phyloP scores from a whole-genome alignment of 2,888 invertebrate species.

The Cephus nigrinus region DNA sequence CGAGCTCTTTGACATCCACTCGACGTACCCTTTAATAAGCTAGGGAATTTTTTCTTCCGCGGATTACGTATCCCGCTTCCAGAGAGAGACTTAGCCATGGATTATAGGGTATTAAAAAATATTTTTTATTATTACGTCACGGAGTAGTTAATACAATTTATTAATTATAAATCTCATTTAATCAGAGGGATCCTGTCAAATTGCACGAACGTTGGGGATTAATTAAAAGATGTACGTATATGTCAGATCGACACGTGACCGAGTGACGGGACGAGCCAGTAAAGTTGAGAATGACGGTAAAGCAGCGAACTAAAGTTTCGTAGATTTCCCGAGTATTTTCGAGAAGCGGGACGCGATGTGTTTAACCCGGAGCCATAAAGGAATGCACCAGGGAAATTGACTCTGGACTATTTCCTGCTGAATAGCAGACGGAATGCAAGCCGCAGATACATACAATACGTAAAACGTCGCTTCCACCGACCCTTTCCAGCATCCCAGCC shows the following conservation, averaged over 20 bases:
- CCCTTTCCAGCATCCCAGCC: background rate
- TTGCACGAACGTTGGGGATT: background rate
- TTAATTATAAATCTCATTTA: no score
- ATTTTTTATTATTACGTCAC: no score
- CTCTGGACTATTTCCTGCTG: conserved; percentile 30
- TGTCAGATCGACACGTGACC: background rate
- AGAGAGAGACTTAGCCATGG: no score
- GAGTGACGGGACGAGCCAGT: background rate
- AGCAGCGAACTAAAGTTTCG: background rate
- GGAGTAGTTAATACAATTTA: background rate
- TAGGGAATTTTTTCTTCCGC: background rate
- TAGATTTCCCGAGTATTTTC: background rate
- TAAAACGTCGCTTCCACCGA: conserved; percentile 20
- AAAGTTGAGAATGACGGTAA: background rate
- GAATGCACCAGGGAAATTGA: conserved; percentile 48
- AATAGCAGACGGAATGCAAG: conserved; percentile 24
- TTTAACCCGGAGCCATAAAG: conserved; percentile 24
- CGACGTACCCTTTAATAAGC: no score
- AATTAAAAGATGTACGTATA: background rate
- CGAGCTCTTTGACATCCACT: no score
- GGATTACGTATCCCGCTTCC: no score
- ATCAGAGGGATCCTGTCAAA: background rate
- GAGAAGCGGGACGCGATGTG: background rate
- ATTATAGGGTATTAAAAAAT: no score
- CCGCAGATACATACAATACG: conserved; percentile 23